phyloP scores from a whole-genome alignment of 1,140 invertebrate species.

The Thaumatotibia leucotreta region DNA sequence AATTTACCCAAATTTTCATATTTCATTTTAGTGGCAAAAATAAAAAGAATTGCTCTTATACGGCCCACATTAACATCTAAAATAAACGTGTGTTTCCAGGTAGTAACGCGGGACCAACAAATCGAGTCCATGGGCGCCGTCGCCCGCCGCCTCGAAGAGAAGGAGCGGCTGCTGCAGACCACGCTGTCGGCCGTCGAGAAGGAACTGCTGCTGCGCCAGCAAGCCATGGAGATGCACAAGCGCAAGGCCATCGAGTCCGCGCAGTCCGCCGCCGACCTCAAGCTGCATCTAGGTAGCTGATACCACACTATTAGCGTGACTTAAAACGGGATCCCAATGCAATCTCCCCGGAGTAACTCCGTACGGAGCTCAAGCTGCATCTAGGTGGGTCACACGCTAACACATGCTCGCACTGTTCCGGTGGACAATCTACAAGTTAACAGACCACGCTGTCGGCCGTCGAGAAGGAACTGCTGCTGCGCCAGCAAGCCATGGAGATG shows the following conservation, averaged over 20 bases:
- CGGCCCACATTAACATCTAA: too few relatives aligned
- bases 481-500: constrained; percentile 97
- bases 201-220: constrained; percentile 91
- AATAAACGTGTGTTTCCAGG: constrained; percentile 59
- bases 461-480: constrained; percentile 94
- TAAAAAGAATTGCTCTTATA: too few relatives aligned
- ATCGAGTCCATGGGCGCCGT: constrained; percentile 97
- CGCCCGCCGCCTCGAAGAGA: constrained; percentile 96
- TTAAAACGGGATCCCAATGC: too few relatives aligned
- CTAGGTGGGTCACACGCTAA: too few relatives aligned
- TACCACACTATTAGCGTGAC: too few relatives aligned
- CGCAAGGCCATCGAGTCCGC: constrained; percentile 96
- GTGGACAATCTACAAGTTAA: too few relatives aligned
- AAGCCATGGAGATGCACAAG: constrained; percentile 98
- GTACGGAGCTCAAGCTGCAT: too few relatives aligned
- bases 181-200: constrained; percentile 96
- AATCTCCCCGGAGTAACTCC: too few relatives aligned
- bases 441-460: constrained; percentile 93
- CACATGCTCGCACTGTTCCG: too few relatives aligned
- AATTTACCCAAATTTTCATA: too few relatives aligned
- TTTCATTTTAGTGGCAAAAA: too few relatives aligned
- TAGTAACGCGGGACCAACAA: constrained; percentile 90
- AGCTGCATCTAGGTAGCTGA: constrained; percentile 97
- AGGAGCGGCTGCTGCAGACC: constrained; percentile 95
- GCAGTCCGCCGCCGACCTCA: constrained; percentile 97